phyloP scores from a whole-genome alignment of 2,797 vertebrate species.

The Danionella dracula region DNA sequence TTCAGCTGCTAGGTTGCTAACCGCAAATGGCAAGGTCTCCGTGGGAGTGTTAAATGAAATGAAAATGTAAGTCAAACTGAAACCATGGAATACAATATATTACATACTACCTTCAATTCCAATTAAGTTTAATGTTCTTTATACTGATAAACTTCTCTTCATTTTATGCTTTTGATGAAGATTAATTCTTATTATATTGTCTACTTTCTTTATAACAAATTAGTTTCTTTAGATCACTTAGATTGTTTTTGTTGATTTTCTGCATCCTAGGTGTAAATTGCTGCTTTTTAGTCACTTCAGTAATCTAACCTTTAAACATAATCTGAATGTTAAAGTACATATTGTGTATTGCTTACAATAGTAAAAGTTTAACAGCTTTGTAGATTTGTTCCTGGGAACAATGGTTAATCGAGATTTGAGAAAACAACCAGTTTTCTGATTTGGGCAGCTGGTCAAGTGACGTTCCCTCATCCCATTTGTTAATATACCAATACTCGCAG shows the following conservation, averaged over 20 bases:
- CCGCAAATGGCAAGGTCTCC: constrained; percentile 37
- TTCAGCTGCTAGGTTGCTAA: constrained; percentile 33
- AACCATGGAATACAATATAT: neutral
- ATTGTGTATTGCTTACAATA: constrained; percentile 65
- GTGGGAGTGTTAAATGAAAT: constrained; percentile 12
- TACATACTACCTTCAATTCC: neutral
- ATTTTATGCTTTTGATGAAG: no score
- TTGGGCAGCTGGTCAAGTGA: constrained; percentile 1
- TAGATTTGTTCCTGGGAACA: constrained; percentile 68
- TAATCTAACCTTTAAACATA: constrained; percentile 58
- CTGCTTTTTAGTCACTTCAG: constrained; percentile 42
- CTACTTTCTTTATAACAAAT: neutral
- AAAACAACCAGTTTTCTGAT: neutral
- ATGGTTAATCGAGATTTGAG: no score
- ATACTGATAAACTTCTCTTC: no score
- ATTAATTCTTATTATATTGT: no score
- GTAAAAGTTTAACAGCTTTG: constrained; percentile 70
- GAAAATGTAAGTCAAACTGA: neutral
- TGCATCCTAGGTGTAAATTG: constrained; percentile 41
- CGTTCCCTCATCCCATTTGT: constrained; percentile 23
- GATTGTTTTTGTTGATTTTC: constrained; percentile 35
- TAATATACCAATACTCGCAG: constrained; percentile 29
- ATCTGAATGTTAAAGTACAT: constrained; percentile 62
- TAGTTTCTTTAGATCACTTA: neutral
- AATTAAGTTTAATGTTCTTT: constrained; percentile 4